A percentile compares a stretch with the other conserved stretches of the same genome.
Evolutionary conservation across 2,888 invertebrate species (phyloP).

Genomic region (Nomada fabriciana): DNA sequence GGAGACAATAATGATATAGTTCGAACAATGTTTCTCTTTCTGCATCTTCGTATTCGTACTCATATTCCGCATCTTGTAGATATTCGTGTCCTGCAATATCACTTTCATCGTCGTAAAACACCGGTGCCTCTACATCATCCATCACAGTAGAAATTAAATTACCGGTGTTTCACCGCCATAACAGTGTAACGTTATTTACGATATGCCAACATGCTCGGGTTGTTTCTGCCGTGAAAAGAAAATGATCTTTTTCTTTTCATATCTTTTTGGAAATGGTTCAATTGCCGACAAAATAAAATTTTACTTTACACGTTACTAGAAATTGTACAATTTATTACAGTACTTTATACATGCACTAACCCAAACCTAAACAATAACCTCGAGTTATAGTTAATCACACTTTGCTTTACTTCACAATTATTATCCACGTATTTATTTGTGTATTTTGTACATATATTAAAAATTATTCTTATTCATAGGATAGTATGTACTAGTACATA

Average conservation of each 20-base stretch:
- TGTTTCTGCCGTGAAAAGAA: neutral
- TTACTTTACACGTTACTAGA: neutral
- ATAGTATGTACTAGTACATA: neutral
- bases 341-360: neutral
- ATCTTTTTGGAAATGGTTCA: too few species aligned
- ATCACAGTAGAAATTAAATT: slow-evolving; percentile 48
- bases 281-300: neutral
- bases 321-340: neutral
- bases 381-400: neutral
- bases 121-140: slow-evolving; percentile 63
- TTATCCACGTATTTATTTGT: neutral
- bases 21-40: slow-evolving; percentile 75
- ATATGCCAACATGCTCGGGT: neutral
- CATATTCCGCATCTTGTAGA: slow-evolving; percentile 77
- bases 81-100: slow-evolving; percentile 74
- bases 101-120: slow-evolving; percentile 75
- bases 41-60: slow-evolving; percentile 75
- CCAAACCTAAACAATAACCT: neutral
- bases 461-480: neutral
- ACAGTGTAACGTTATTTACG: neutral
- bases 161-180: slow-evolving; percentile 27
- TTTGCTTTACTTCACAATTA: neutral
- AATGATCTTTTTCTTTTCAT: neutral
- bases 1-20: slow-evolving; percentile 79
- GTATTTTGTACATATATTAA: neutral